Evolutionary conservation across 2,113 vertebrate species (phyloP).

Genomic region (Anolis carolinensis): DNA sequence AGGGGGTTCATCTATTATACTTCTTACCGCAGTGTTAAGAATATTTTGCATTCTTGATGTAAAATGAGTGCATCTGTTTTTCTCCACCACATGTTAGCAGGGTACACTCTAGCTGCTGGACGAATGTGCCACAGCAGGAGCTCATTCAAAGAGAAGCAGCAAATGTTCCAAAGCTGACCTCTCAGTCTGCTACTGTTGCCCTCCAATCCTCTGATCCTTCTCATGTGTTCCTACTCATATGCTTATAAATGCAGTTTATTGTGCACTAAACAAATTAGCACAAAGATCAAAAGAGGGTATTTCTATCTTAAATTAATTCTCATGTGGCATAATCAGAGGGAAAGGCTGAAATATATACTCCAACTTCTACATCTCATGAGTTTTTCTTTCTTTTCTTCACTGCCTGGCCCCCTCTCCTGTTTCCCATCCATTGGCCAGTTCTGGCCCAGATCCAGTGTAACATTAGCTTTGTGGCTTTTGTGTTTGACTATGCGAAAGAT

Average conservation of each 20-base stretch:
- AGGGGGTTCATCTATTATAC: not conserved
- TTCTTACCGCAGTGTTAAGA: not conserved
- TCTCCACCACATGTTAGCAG: not conserved
- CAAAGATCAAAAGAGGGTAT: constrained; percentile 16
- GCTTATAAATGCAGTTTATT: constrained; percentile 1
- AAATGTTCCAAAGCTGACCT: constrained; percentile 9
- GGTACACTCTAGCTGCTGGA: not conserved
- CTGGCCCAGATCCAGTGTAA: not conserved
- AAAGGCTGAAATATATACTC: not conserved
- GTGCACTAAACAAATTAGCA: constrained; percentile 14
- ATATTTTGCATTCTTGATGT: not conserved
- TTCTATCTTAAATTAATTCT: constrained; percentile 32
- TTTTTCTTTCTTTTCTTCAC: not conserved
- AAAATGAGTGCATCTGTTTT: not conserved
- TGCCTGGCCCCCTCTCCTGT: not conserved
- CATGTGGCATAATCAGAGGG: not conserved
- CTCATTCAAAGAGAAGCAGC: constrained; percentile 1
- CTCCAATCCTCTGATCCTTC: constrained; percentile 10
- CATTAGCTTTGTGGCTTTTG: not conserved
- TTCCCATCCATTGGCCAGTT: not conserved
- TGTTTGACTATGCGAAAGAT: not conserved
- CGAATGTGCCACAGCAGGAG: constrained; percentile 6
- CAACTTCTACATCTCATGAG: not conserved
- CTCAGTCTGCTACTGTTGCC: not conserved
- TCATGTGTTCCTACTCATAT: not conserved